Evolutionary conservation across 2,113 vertebrate genomes (phyloP), one percentile per base, ranked within the genome.

Genomic region (Gavialis gangeticus): DNA sequence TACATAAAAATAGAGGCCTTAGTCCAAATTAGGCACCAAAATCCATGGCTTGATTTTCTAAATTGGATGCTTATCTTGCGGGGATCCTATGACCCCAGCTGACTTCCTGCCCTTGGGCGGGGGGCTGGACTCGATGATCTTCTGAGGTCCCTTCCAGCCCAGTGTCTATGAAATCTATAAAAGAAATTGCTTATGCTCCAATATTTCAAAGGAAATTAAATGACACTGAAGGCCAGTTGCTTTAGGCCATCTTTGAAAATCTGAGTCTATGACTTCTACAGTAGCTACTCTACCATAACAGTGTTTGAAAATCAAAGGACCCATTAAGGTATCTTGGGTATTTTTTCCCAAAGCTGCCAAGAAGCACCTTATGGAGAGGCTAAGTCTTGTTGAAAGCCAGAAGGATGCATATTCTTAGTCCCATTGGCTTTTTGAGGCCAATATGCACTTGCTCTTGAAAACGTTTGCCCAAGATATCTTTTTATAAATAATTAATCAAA

Each of bases 261-360:
- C 88, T 82, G 91, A 4, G 1, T 54, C 34, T 62, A 79, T 0
- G 0, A 37, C 66, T 81, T 73, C 56, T 69, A 37, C 9, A 58
- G 79, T 85, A 89, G 94, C 82, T 89, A 24, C 89, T 14, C 24
- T 56, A 88, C 94, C 62, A 82, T 64, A 57, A 0, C 1, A 86
- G 60, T 12, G 0, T 78, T 95, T 69, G 25, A 71, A 90, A 94
- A 73, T 81, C 14, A 0, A 90, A 66, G 10, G 19, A 18, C 19
- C 90, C 25, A 0, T 77, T 89, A 18, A 46, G 67, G 30, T 69
- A 18, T 19, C 67, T 69, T 19, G 22, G 67, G 46, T 46, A 9
- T 46, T 82, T 30, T 79, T 95, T 94, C 95, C 93, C 96, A 95
- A 94, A 96, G 81, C 91, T 88, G 89, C 93, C 69, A 91, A 88